Evolutionary conservation across 1,140 invertebrate genomes (phyloP), one percentile per base, ranked within the genome.

Genomic region (Cydia splendana): DNA sequence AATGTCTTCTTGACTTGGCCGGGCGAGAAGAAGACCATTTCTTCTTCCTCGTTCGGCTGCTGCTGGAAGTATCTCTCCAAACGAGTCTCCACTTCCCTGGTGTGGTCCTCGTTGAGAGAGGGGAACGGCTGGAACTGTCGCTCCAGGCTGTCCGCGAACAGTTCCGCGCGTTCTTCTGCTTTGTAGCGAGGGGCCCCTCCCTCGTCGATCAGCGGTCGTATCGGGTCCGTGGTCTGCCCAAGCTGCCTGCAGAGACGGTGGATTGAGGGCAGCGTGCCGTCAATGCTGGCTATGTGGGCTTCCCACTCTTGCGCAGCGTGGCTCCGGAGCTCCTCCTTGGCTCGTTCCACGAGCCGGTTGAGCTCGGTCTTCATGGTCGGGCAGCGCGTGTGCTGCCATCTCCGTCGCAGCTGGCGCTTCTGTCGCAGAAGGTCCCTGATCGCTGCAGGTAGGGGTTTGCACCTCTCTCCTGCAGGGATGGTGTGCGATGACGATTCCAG

Each of bases 141-240:
- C 38, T 81, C 81, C 4, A 84, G 76, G 74, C 74, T 65, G 13
- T 79, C 77, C 4, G 80, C 82, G 67, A 83, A 79, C 15, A 84
- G 73, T 65, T 83, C 80, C 1, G 82, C 80, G 0, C 84, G 53
- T 24, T 83, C 80, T 38, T 73, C 62, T 5, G 77, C 81, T 9
- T 20, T 15, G 65, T 80, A 84, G 0, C 69, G 57, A 0, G 71
- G 67, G 10, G 67, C 75, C 15, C 81, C 79, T 34, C 81, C 77
- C 0, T 30, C 12, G 7, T 71, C 69, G 0, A 45, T 0, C 0
- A 83, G 76, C 0, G 81, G 83, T 0, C 76, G 71, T 0, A 78
- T 48, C 13, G 83, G 75, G 6, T 73, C 15, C 4, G 73, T 20
- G 10, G 45, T 69, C 0, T 42, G 71, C 10, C 76, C 5, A 2